Evolutionary conservation across 1,140 invertebrate genomes (phyloP).

Genomic region (Drosophila melanogaster): DNA sequence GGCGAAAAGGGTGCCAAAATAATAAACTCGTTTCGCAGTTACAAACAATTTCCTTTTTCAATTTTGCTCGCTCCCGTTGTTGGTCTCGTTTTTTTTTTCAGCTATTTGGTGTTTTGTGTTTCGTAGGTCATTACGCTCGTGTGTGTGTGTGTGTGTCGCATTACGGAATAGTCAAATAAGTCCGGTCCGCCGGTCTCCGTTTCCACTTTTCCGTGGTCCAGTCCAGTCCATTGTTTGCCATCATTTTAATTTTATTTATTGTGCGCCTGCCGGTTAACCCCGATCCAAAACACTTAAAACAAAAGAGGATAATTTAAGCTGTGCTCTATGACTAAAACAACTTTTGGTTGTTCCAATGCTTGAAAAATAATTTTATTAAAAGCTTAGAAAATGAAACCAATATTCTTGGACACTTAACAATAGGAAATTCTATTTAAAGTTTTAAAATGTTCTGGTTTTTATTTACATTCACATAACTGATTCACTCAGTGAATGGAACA

Average conservation of each 20-base stretch:
- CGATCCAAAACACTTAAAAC: slow-evolving; percentile 15
- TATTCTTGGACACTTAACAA: neutral
- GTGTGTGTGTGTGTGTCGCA: slow-evolving; percentile 58
- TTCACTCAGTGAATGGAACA: no score
- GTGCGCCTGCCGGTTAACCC: slow-evolving; percentile 69
- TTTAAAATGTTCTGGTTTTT: neutral
- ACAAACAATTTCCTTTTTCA: slow-evolving; percentile 85
- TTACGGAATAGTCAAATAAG: slow-evolving; percentile 72
- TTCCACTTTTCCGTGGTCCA: slow-evolving; percentile 47
- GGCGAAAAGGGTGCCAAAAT: slow-evolving; percentile 83
- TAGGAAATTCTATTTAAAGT: neutral
- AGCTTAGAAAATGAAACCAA: neutral
- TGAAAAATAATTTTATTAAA: neutral
- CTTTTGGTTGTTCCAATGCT: no score
- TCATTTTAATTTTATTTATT: slow-evolving; percentile 85
- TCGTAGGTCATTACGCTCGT: slow-evolving; percentile 78
- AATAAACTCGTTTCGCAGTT: slow-evolving; percentile 84
- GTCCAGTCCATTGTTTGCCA: slow-evolving; percentile 80
- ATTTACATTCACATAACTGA: no score
- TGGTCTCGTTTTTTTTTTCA: slow-evolving; percentile 27
- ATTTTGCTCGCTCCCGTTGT: slow-evolving; percentile 68
- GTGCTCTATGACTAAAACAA: neutral
- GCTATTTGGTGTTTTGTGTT: slow-evolving; percentile 38
- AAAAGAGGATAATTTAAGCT: neutral
- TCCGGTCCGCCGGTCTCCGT: slow-evolving; percentile 33